A percentile compares a stretch with the other conserved stretches of the same genome.
Conservation (phyloP, 1,140 invertebrate species). For the Eurosta solidaginis region DNA sequence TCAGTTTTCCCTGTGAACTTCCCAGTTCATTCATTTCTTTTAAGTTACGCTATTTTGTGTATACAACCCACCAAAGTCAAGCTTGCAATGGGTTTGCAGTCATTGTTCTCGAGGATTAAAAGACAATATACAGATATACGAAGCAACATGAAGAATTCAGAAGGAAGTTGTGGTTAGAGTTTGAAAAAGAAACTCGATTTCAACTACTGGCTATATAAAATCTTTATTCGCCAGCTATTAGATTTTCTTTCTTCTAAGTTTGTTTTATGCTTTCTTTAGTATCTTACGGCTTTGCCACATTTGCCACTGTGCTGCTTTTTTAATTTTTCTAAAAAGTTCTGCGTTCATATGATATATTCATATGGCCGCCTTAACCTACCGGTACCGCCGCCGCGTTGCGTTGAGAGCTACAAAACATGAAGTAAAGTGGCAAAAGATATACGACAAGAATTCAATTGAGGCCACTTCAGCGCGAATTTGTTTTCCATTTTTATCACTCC, state of each 20-base stretch:
- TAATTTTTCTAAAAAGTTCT: slow-evolving; percentile 7
- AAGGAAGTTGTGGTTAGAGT: too few relatives aligned
- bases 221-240: too few relatives aligned
- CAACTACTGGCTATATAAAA: too few relatives aligned
- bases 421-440: slow-evolving; percentile 20
- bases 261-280: slow-evolving; percentile 9
- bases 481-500: slow-evolving; percentile 7
- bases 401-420: background rate
- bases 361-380: background rate
- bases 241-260: background rate
- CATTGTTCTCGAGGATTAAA: too few relatives aligned
- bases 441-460: slow-evolving; percentile 16
- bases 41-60: too few relatives aligned
- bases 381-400: background rate
- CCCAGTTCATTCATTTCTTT: too few relatives aligned
- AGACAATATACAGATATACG: too few relatives aligned
- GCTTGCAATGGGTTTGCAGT: too few relatives aligned
- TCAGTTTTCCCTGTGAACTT: too few relatives aligned
- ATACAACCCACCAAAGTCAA: too few relatives aligned
- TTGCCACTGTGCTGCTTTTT: slow-evolving; percentile 20
- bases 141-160: too few relatives aligned
- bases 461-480: slow-evolving; percentile 14
- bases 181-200: too few relatives aligned
- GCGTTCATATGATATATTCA: background rate
- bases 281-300: background rate